Conservation (phyloP, 2,888 invertebrate genomes). For the Capitulum mitella region DNA sequence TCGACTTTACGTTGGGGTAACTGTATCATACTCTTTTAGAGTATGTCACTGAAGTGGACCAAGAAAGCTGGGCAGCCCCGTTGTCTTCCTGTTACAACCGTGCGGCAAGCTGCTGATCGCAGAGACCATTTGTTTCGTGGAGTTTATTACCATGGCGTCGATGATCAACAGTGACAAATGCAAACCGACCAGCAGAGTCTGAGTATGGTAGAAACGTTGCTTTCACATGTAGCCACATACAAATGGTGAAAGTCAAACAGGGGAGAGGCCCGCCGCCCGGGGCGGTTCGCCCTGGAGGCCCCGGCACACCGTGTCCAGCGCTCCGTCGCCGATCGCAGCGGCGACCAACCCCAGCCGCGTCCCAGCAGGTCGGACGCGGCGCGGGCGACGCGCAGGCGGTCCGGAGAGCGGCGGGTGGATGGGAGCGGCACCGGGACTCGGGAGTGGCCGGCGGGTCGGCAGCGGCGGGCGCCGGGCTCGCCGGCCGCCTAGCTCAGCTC, state of each 20-base stretch:
- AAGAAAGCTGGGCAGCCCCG: no score
- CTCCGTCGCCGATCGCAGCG: neutral
- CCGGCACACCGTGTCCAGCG: neutral
- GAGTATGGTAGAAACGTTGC: conserved; percentile 12
- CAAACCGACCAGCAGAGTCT: neutral
- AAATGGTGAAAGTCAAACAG: neutral
- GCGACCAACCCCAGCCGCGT: neutral
- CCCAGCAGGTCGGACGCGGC: neutral
- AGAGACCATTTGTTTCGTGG: no score
- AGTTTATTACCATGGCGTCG: conserved; percentile 2
- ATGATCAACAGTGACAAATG: conserved; percentile 6
- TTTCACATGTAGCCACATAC: conserved; percentile 4
- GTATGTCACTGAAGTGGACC: no score
- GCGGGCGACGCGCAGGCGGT: neutral
- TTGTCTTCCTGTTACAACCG: no score
- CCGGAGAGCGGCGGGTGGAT: neutral
- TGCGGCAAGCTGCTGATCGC: no score
- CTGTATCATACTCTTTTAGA: no score
- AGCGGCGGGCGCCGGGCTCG: neutral
- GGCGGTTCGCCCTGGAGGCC: neutral
- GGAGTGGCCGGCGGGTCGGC: neutral
- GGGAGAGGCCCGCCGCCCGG: neutral
- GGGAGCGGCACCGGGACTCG: neutral
- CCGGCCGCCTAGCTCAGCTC: conserved; percentile 41
- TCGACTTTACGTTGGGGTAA: no score